Evolutionary conservation across 2,113 vertebrate genomes (phyloP).

Genomic region (Oxyruncus cristatus): DNA sequence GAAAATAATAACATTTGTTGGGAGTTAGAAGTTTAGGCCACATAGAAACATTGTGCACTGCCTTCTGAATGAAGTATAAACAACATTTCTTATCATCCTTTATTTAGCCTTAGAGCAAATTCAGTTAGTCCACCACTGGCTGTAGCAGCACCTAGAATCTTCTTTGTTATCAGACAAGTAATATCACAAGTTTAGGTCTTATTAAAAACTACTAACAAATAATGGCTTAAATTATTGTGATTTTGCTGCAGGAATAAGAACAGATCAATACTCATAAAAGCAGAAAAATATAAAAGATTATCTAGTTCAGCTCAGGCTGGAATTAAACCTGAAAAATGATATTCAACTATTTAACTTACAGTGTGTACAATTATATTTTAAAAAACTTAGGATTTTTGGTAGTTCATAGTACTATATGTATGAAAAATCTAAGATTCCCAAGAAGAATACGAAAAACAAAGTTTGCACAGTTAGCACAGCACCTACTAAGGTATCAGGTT

Average conservation of each 20-base stretch:
- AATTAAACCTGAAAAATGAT: background rate
- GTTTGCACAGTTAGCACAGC: background rate
- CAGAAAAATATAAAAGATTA: background rate
- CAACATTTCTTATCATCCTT: background rate
- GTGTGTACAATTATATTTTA: background rate
- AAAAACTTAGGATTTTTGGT: background rate
- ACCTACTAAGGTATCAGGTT: background rate
- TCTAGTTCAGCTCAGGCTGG: background rate
- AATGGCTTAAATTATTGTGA: background rate
- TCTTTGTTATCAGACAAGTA: background rate
- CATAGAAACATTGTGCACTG: background rate
- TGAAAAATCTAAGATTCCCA: background rate
- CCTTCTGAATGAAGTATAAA: background rate
- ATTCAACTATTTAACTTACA: background rate
- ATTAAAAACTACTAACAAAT: background rate
- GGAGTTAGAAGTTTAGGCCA: background rate
- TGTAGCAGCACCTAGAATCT: background rate
- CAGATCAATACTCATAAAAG: background rate
- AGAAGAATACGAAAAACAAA: background rate
- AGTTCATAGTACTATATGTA: background rate
- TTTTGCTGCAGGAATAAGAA: background rate
- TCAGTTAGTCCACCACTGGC: background rate
- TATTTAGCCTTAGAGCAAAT: background rate
- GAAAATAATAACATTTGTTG: background rate
- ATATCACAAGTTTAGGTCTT: background rate